These are phyloP conservation scores for Cryptosula pallasiana DNA, from an alignment of 2,888 invertebrate species.

Conservation along the genomic window DNA sequence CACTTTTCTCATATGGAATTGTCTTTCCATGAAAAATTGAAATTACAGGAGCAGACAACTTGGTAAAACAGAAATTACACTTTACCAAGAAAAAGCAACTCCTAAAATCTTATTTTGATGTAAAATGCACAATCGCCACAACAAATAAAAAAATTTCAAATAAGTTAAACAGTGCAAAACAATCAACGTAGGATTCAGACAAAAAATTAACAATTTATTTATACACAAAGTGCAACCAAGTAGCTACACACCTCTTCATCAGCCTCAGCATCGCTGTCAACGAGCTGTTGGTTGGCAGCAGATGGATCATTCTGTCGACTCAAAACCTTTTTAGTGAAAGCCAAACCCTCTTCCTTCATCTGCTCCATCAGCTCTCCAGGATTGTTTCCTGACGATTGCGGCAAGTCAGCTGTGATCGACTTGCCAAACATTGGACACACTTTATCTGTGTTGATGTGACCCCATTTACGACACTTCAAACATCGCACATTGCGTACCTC, in stretches of 20 bases:
- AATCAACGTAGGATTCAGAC: too few relatives aligned
- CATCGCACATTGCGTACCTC: constrained; percentile 75
- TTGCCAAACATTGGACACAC: constrained; percentile 81
- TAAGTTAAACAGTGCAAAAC: too few relatives aligned
- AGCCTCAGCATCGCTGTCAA: constrained; percentile 10
- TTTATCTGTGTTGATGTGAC: constrained; percentile 87
- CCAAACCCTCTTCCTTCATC: constrained; percentile 71
- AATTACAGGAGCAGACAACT: too few relatives aligned
- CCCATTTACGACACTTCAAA: constrained; percentile 99
- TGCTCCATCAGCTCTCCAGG: constrained; percentile 74
- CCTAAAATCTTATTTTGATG: too few relatives aligned
- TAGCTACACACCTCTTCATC: neutral
- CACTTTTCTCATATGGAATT: too few relatives aligned
- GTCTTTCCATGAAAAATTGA: too few relatives aligned
- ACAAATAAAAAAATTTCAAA: too few relatives aligned
- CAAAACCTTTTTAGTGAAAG: constrained; percentile 68
- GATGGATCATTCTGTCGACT: constrained; percentile 52
- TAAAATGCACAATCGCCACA: too few relatives aligned
- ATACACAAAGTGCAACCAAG: too few relatives aligned
- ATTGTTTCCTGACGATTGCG: constrained; percentile 54
- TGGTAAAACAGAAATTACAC: too few relatives aligned
- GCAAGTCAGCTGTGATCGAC: constrained; percentile 50
- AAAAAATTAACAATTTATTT: too few relatives aligned
- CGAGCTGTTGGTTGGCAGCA: constrained; percentile 44
- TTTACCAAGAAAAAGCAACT: too few relatives aligned